Conservation (phyloP, 2,113 vertebrate species). For the Alligator mississippiensis region DNA sequence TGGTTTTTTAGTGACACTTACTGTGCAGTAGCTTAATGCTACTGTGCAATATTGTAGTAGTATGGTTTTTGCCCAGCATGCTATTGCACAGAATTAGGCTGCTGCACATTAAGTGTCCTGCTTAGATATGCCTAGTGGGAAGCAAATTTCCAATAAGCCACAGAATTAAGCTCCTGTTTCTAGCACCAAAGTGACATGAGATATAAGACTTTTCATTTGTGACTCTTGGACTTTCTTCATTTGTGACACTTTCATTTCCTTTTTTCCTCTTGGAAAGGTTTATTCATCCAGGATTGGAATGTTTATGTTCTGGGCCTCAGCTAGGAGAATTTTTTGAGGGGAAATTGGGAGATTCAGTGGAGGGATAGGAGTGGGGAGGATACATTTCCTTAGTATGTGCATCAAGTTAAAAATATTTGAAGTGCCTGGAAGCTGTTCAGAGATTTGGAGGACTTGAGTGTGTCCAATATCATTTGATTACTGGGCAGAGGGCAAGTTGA, state of each 20-base stretch:
- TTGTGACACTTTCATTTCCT: not conserved
- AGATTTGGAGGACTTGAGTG: not conserved
- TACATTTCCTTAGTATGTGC: not conserved
- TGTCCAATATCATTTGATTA: not conserved
- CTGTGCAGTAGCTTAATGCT: too few species aligned
- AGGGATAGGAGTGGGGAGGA: not conserved
- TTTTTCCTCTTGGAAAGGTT: not conserved
- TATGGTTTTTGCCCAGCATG: too few species aligned
- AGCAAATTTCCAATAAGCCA: not conserved
- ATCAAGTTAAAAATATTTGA: not conserved
- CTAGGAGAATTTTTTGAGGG: not conserved
- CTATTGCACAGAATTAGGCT: too few species aligned
- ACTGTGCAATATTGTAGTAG: too few species aligned
- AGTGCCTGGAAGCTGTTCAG: not conserved
- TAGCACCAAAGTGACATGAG: not conserved
- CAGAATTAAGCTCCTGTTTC: not conserved
- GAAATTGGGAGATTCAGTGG: not conserved
- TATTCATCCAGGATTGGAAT: not conserved
- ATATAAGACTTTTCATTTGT: too few species aligned
- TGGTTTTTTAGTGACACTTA: too few species aligned
- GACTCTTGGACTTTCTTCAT: not conserved
- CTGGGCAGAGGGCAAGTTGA: not conserved
- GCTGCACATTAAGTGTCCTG: too few species aligned
- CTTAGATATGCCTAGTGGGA: not conserved
- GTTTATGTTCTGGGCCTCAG: not conserved